Conservation (phyloP, 2,797 vertebrate genomes). For the Todus mexicanus region DNA sequence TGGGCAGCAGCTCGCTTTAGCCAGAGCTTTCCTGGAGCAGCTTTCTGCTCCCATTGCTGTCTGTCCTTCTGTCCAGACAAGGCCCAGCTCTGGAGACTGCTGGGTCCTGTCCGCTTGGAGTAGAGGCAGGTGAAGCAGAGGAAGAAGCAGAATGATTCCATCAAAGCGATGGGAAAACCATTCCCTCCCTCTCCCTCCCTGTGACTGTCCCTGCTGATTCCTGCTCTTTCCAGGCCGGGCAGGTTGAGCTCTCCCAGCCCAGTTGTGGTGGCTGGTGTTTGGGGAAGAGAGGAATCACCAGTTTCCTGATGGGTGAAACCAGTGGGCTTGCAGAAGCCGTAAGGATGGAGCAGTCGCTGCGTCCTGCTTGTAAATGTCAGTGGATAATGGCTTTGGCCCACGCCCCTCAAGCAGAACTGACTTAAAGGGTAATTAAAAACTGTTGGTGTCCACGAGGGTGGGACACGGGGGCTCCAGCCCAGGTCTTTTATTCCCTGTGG, state of each 20-base stretch:
- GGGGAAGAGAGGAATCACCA: not conserved
- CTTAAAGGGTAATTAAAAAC: slow-evolving; percentile 17
- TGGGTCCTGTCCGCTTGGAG: not conserved
- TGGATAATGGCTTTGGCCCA: not conserved
- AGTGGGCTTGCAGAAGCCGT: not conserved
- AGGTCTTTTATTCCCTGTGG: not conserved
- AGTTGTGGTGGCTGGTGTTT: not conserved
- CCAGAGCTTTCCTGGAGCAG: not conserved
- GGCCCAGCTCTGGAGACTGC: not conserved
- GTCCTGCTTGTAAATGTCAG: not conserved
- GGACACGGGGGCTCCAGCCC: not conserved
- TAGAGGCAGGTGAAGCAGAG: not conserved
- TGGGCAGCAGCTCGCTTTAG: not conserved
- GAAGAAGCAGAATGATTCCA: not conserved
- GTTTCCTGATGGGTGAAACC: not conserved
- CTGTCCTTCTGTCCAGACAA: not conserved
- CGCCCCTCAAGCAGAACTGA: not conserved
- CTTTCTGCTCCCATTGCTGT: not conserved
- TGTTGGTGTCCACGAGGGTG: not conserved
- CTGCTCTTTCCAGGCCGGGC: not conserved
- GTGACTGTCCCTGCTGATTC: not conserved
- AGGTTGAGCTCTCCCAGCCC: not conserved
- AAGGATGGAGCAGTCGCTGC: not conserved
- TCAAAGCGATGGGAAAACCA: not conserved
- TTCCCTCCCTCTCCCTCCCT: not conserved